phyloP scores from a whole-genome alignment of 2,797 vertebrate species.

The Ctenochaetus hawaiiensis region DNA sequence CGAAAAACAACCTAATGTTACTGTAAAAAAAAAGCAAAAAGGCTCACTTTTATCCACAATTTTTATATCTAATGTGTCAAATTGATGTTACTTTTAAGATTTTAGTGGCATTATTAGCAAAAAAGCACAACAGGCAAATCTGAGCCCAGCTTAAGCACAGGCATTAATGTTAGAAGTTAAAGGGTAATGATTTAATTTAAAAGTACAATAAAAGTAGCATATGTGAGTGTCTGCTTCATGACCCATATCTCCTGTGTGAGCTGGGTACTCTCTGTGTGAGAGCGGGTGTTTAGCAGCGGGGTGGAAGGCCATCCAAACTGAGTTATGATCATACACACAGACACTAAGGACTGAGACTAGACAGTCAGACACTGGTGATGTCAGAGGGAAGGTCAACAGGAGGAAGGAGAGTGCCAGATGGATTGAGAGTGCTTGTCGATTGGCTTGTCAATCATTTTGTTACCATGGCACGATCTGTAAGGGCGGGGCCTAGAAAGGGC shows the following conservation, averaged over 20 bases:
- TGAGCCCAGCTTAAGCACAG: not conserved
- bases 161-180: slow-evolving; percentile 13
- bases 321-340: slow-evolving; percentile 56
- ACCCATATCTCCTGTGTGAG: slow-evolving; percentile 17
- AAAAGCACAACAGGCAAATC: not conserved
- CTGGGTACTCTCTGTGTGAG: slow-evolving; percentile 19
- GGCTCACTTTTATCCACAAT: too few species aligned
- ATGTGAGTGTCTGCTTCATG: slow-evolving; percentile 31
- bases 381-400: slow-evolving; percentile 70
- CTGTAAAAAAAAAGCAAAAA: not conserved
- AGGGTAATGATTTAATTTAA: slow-evolving; percentile 16
- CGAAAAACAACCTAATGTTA: not conserved
- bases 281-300: slow-evolving; percentile 37
- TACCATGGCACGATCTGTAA: slow-evolving; percentile 51
- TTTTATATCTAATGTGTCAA: not conserved
- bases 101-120: not conserved
- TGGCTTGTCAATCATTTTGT: slow-evolving; percentile 75
- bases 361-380: slow-evolving; percentile 58
- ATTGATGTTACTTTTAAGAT: not conserved
- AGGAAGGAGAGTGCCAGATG: slow-evolving; percentile 49
- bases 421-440: slow-evolving; percentile 52
- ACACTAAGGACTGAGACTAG: slow-evolving; percentile 27
- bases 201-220: slow-evolving; percentile 2
- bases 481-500: slow-evolving; percentile 57
- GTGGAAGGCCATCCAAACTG: slow-evolving; percentile 36